Conservation (phyloP, 2,797 vertebrate genomes). For the Aselliscus stoliczkanus region DNA sequence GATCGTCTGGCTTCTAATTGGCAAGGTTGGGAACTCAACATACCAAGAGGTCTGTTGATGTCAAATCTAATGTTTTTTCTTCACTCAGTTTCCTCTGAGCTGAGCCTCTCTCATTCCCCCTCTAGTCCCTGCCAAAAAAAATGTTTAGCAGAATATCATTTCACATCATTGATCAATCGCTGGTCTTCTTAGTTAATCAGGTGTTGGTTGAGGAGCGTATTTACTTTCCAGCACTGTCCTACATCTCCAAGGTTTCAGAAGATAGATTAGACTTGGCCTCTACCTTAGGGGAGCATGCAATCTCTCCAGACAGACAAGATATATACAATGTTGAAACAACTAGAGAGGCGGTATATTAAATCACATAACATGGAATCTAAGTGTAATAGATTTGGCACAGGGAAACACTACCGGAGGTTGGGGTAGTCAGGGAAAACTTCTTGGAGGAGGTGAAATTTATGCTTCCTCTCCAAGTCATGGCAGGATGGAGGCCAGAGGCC, state of each 20-base stretch:
- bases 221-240: neutral
- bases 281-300: neutral
- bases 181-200: neutral
- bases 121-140: neutral
- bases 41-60: neutral
- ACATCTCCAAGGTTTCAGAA: neutral
- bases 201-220: neutral
- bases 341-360: neutral
- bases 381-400: neutral
- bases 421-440: neutral
- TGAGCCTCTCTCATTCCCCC: neutral
- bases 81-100: neutral
- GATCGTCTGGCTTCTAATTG: neutral
- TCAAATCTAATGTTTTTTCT: neutral
- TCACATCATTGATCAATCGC: neutral
- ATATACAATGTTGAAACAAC: neutral
- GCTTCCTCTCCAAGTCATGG: neutral
- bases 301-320: neutral
- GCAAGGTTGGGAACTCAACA: neutral
- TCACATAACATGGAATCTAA: neutral
- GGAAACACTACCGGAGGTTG: neutral
- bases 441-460: neutral
- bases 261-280: neutral
- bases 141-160: neutral
- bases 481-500: neutral